phyloP scores from a whole-genome alignment of 2,797 vertebrate genomes.

The Petrocephalus schoutedeni region DNA sequence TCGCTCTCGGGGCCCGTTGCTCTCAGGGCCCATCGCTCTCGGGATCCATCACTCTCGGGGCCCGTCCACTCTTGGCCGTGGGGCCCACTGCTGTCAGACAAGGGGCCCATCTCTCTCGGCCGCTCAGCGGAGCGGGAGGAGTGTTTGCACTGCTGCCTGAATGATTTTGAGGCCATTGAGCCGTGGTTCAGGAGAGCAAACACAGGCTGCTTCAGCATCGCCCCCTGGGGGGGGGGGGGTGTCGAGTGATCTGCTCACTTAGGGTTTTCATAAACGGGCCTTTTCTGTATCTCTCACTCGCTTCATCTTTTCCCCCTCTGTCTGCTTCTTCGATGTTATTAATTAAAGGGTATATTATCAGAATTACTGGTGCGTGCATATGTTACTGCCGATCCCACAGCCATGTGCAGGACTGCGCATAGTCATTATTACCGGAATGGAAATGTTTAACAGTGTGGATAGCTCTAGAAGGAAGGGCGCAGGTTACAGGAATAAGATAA shows the following conservation, averaged over 20 bases:
- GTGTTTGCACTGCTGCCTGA: constrained; percentile 49
- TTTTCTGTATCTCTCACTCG: neutral
- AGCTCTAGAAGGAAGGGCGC: neutral
- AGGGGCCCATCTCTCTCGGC: constrained; percentile 33
- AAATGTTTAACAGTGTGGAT: neutral
- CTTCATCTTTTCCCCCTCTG: neutral
- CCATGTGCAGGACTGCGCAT: neutral
- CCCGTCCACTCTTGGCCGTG: neutral
- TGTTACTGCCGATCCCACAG: neutral
- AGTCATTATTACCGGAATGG: neutral
- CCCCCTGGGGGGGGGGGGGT: too few species aligned
- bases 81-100: neutral
- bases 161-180: constrained; percentile 37
- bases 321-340: neutral
- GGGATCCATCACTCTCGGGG: neutral
- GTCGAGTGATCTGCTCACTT: neutral
- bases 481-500: neutral
- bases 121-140: constrained; percentile 42
- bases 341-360: neutral
- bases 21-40: neutral
- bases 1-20: too few species aligned
- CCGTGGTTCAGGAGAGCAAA: constrained; percentile 46
- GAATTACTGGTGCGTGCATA: neutral
- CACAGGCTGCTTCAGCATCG: constrained; percentile 38
- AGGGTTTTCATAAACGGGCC: too few species aligned